These are phyloP conservation scores for Agapetus fuscipes DNA, from an alignment of 2,888 invertebrate genomes.

Conservation along the genomic window DNA sequence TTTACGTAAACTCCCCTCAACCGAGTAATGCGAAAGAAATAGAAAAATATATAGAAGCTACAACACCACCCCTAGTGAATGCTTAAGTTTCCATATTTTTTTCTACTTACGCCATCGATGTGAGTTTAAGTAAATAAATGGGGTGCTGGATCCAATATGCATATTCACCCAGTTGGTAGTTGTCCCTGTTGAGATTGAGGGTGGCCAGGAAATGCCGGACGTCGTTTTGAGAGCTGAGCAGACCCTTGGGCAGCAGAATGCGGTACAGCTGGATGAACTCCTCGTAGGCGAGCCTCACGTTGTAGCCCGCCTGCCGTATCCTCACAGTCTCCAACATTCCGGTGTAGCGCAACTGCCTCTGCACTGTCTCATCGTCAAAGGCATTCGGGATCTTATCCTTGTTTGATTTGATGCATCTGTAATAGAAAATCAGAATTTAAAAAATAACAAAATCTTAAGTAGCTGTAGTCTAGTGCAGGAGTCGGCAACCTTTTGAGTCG, in stretches of 20 bases:
- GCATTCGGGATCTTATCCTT: constrained; percentile 85
- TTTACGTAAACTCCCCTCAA: no score
- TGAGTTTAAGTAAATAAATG: no score
- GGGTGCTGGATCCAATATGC: no score
- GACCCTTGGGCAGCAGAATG: constrained; percentile 79
- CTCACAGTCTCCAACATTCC: constrained; percentile 96
- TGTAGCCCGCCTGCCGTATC: constrained; percentile 91
- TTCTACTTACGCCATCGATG: no score
- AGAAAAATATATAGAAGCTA: no score
- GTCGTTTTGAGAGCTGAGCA: constrained; percentile 77
- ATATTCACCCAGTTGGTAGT: constrained; percentile 71
- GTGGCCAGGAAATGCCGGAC: constrained; percentile 76
- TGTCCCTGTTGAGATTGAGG: constrained; percentile 76
- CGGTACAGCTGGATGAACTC: constrained; percentile 91
- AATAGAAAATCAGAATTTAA: constrained; percentile 43
- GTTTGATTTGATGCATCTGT: constrained; percentile 91
- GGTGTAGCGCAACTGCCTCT: constrained; percentile 79
- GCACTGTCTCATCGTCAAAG: constrained; percentile 89
- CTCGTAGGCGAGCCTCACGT: constrained; percentile 85
- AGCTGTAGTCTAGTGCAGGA: no score
- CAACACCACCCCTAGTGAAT: no score
- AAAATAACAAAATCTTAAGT: not conserved
- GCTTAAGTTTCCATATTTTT: no score
- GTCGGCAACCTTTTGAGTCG: no score
- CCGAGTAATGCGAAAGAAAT: no score